These are phyloP conservation scores for Microcebus murinus DNA, from an alignment of 2,113 vertebrate species.

Conservation along the genomic window DNA sequence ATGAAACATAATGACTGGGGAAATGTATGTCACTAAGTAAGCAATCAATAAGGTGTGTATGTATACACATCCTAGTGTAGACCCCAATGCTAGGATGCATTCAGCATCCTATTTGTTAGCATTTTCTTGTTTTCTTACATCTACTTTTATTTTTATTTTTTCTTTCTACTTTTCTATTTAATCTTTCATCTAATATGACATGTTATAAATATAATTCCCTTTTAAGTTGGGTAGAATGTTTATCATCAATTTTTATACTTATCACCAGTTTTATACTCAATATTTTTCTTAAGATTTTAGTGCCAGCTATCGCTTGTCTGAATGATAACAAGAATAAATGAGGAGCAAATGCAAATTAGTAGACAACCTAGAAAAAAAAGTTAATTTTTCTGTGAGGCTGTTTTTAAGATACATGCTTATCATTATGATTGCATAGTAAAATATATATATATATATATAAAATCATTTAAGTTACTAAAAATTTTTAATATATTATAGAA, in stretches of 20 bases:
- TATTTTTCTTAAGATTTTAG: neutral
- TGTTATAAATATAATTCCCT: neutral
- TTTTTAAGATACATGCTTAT: neutral
- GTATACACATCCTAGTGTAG: neutral
- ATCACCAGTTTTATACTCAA: neutral
- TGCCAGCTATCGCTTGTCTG: neutral
- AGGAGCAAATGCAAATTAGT: neutral
- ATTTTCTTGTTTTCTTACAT: neutral
- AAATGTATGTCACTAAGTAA: neutral
- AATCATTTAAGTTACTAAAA: neutral
- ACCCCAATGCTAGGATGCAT: neutral
- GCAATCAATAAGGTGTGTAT: neutral
- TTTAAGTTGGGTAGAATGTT: neutral
- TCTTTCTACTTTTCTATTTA: neutral
- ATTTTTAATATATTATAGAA: neutral
- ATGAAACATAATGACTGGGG: neutral
- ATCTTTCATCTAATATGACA: neutral
- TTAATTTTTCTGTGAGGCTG: neutral
- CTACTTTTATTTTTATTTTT: neutral
- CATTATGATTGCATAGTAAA: neutral
- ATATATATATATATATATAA: neutral
- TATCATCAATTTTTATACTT: neutral
- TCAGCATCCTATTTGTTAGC: neutral
- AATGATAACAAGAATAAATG: slow-evolving; percentile 2
- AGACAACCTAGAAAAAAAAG: neutral